Evolutionary conservation across 2,888 invertebrate species (phyloP), one percentile per base, ranked within the genome.

Genomic region (Hemaris fuciformis): DNA sequence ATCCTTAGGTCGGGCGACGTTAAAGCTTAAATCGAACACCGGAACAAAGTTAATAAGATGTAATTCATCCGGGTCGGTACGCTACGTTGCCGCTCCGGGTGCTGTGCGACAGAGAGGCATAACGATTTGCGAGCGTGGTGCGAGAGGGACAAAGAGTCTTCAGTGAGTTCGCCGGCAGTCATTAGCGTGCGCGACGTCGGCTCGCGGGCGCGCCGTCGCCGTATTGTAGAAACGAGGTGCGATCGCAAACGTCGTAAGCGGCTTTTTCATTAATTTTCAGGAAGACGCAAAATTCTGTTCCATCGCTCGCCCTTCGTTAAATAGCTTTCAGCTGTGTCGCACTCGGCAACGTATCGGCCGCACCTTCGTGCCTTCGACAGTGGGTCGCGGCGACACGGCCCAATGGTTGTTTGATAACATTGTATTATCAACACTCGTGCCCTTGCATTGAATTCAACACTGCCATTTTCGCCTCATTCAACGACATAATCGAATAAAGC

Each of bases 1-100:
- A 91, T 91, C 91, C 91, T 91, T 91, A 89, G 78, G 73, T 61
- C 73, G 72, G 71, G 80, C 73, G 81, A 84, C 82, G 85, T 89
- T 91, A 86, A 91, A 91, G 89, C 89, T 88, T 82, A 88, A 91
- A 88, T 91, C 88, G 91, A 84, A 83, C 84, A 84, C 84, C 83
- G 85, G 87, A 84, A 87, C 83, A 80, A 80, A 87, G 89, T 89
- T 91, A 90, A 91, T 92, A 91, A 89, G 91, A 88, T 89, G 90
- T 91, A 91, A 91, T 91, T 90, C 89, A 91, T 91, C 90, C 89
- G 89, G 85, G 89, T 87, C 83, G 83, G 83, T 84, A 74, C 79
- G 90, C 87, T 84, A 80, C 85, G 91, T 90, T 89, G 91, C 90
- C 91, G 87, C 83, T 87, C 84, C 81, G 89, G 84, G 81, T 85